phyloP scores from a whole-genome alignment of 2,888 invertebrate species.

The Patella caerulea region DNA sequence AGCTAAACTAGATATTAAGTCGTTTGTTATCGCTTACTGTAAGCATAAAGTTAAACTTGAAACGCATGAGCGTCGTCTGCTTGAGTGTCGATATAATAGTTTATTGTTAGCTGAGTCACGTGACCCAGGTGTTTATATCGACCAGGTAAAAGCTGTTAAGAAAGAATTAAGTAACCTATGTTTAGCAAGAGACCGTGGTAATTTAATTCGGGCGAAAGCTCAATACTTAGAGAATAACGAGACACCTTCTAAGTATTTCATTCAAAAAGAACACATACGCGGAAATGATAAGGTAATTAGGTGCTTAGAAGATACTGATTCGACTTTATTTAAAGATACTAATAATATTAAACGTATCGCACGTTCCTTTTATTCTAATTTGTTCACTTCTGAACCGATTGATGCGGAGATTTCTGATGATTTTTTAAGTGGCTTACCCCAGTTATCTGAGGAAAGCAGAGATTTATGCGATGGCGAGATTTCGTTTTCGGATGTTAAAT shows the following conservation, averaged over 20 bases:
- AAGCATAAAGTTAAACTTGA: background rate
- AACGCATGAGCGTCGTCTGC: background rate
- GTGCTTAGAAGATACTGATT: background rate
- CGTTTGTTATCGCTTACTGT: background rate
- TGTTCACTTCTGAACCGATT: background rate
- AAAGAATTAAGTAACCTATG: background rate
- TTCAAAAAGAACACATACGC: background rate
- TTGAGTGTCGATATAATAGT: background rate
- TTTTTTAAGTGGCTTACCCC: background rate
- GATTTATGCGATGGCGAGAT: background rate
- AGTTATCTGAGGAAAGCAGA: background rate
- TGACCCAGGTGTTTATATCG: background rate
- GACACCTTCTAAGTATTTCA: background rate
- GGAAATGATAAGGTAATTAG: background rate
- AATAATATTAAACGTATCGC: background rate
- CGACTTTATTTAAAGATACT: slow-evolving; percentile 1
- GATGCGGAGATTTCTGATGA: background rate
- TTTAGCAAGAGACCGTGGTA: background rate
- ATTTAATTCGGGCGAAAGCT: slow-evolving; percentile 5
- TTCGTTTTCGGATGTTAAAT: background rate
- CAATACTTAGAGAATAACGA: slow-evolving; percentile 2
- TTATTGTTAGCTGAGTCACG: background rate
- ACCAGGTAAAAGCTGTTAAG: background rate
- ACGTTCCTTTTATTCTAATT: background rate
- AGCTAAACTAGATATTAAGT: background rate